Percentiles rank a stretch among this genome's conserved stretches.
Conservation (phyloP, 1,140 invertebrate genomes). For the Aleiodes sp. region DNA sequence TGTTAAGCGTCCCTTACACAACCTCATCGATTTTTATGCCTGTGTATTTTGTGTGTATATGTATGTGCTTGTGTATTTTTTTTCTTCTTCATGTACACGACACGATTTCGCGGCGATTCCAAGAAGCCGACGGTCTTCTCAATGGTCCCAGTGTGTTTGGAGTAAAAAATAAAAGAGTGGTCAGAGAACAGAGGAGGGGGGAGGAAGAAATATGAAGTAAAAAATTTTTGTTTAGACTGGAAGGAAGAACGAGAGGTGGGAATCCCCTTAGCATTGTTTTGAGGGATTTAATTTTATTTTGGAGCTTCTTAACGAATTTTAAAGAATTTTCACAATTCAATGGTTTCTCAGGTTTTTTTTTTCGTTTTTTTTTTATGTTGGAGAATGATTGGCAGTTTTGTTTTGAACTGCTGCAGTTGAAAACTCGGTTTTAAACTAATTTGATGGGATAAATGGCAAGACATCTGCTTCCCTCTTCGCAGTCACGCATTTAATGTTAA, state of each 20-base stretch:
- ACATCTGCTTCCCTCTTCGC: constrained; percentile 3
- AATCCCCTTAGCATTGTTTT: neutral
- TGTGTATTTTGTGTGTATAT: neutral
- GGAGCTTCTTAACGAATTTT: no score
- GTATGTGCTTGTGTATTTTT: no score
- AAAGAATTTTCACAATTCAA: no score
- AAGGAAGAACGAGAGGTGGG: neutral
- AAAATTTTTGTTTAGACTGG: constrained; percentile 25
- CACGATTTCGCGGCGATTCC: constrained; percentile 23
- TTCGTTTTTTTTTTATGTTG: no score
- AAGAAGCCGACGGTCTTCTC: constrained; percentile 11
- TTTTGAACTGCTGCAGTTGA: no score
- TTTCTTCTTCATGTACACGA: neutral
- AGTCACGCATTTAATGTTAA: constrained; percentile 3
- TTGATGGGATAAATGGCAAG: neutral
- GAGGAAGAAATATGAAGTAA: constrained; percentile 5
- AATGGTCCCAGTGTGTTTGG: constrained; percentile 12
- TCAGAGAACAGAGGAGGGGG: neutral
- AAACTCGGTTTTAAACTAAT: neutral
- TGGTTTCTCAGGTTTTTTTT: no score
- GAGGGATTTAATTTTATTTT: neutral
- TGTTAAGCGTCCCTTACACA: neutral
- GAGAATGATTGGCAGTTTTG: no score
- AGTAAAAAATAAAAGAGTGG: neutral
- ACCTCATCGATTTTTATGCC: neutral